These are phyloP conservation scores for Phyllopteryx taeniolatus DNA, from an alignment of 2,113 vertebrate species.

Conservation along the genomic window DNA sequence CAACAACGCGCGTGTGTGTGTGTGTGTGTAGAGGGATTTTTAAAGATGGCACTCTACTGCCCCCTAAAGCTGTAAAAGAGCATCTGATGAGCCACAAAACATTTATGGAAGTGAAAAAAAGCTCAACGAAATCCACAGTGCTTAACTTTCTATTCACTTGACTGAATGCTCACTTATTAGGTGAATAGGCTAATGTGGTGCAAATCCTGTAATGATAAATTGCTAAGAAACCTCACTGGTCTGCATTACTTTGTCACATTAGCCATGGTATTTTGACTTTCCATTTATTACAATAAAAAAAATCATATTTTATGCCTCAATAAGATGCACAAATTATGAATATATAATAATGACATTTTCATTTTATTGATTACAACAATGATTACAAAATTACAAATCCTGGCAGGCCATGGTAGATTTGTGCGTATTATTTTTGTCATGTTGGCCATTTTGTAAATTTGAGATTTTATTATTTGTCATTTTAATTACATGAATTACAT, in stretches of 20 bases:
- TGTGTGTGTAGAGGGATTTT: background rate
- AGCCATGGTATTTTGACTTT: background rate
- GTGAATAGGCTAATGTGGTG: background rate
- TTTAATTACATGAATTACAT: background rate
- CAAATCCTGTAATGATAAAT: background rate
- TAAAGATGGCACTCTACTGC: slow-evolving; percentile 57
- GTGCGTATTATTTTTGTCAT: background rate
- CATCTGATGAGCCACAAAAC: background rate
- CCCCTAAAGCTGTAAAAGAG: slow-evolving; percentile 42
- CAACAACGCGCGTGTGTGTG: background rate
- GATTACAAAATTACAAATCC: background rate
- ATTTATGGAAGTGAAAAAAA: background rate
- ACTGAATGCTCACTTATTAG: background rate
- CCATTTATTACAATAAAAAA: background rate
- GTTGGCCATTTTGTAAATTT: background rate
- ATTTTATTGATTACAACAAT: too few species aligned
- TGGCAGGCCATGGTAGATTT: background rate
- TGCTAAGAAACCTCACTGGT: background rate
- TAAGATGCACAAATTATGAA: too few species aligned
- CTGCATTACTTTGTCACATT: background rate
- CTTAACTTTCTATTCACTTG: background rate
- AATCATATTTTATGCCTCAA: background rate
- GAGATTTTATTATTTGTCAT: background rate
- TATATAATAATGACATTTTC: too few species aligned
- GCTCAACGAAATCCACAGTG: background rate